Base-by-base conservation (phyloP, 2,113 vertebrate species). In the Archilochus colubris region DNA sequence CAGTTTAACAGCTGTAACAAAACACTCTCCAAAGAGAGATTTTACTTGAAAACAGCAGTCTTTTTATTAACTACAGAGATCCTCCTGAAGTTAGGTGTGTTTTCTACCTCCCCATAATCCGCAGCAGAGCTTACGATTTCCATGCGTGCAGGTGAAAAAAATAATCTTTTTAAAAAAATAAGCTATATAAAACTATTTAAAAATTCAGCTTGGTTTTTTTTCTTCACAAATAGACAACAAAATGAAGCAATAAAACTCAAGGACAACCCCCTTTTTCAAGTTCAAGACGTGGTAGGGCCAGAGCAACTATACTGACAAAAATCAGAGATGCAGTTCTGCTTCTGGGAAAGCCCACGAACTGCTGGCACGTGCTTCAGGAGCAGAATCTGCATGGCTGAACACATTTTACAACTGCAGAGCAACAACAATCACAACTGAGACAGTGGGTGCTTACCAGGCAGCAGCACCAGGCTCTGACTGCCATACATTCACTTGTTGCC, bases 311-410 rank as follows among this genome's bases (percentile, higher is more conserved):
- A 53, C 4, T 8, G 11, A 28, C 5, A 69, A 55, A 38, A 48
- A 31, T 5, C 12, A 74, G 58, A 0, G 0, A n/a, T 2, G 30
- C 50, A 43, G 12, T 59, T 78, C 46, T 73, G 33, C 36, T 76
- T 40, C 54, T 70, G 50, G 27, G 21, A 73, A 68, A 24, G 50
- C 14, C 23, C 58, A 33, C 9, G 20, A 10, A 57, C 62, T 78
- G 50, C 46, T 75, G 53, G 17, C 10, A 46, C 8, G 27, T 28
- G 14, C 27, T 54, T 53, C 53, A 54, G 51, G 53, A 54, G 27
- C 27, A 54, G 53, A 54, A 25, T 30, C 53, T 54, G 27, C 53
- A 54, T 54, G 53, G 14, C 27, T 30, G 15, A 27, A 54, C 53
- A 54, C 16, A 54, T 54, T 28, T 54, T 54, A 30, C 10, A 16